Conservation (phyloP, 2,113 vertebrate genomes). For the Lophura nycthemera region DNA sequence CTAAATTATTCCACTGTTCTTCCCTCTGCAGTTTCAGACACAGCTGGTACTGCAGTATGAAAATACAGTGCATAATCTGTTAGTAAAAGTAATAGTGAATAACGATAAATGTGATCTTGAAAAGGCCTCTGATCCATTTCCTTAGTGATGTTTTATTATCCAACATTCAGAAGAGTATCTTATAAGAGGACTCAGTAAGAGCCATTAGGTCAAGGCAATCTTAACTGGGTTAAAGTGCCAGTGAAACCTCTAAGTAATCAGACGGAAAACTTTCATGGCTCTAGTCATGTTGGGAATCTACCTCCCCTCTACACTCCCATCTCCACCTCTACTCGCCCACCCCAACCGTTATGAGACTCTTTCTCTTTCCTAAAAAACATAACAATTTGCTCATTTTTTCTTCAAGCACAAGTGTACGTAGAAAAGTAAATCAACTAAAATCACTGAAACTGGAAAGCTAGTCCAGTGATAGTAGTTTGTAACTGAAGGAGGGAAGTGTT, state of each 20-base stretch:
- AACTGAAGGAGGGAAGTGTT: neutral
- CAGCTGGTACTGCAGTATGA: neutral
- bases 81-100: neutral
- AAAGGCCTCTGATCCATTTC: neutral
- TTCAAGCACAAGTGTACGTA: neutral
- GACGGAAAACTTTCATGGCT: neutral
- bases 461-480: neutral
- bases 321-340: neutral
- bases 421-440: neutral
- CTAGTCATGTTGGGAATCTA: neutral
- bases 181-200: neutral
- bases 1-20: neutral
- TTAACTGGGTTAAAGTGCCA: neutral
- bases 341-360: neutral
- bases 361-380: neutral
- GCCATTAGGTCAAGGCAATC: neutral
- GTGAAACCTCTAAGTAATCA: neutral
- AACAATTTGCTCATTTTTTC: neutral
- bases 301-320: accelerated
- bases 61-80: neutral
- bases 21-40: neutral
- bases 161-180: neutral
- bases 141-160: neutral
- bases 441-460: neutral
- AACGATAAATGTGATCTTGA: neutral